A percentile compares a stretch with the other conserved stretches of the same genome.
Evolutionary conservation across 2,888 invertebrate species (phyloP).

Genomic region (Drosophila phalerata): DNA sequence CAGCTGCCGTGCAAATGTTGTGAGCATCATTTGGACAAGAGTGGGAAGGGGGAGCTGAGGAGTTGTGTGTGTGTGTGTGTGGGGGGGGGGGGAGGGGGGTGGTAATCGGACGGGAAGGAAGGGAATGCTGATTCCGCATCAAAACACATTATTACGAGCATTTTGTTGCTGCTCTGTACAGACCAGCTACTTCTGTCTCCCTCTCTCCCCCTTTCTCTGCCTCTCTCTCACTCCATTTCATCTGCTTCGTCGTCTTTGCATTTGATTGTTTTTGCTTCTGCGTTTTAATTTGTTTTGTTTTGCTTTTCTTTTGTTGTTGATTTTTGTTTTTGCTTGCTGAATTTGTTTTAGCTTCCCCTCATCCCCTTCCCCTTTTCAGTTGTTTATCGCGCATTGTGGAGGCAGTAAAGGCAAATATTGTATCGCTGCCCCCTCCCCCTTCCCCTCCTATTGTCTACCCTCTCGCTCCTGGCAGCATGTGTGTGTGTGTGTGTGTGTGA

Average conservation of each 20-base stretch:
- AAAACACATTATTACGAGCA: conserved; percentile 76
- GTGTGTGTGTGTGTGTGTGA: conserved; percentile 20
- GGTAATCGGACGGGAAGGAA: conserved; percentile 13
- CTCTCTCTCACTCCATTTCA: background rate
- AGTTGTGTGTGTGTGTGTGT: too few relatives aligned
- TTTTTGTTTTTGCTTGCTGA: conserved; percentile 58
- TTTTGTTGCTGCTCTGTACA: conserved; percentile 41
- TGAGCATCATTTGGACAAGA: background rate
- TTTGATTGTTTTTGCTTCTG: conserved; percentile 64
- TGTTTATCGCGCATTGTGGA: conserved; percentile 62
- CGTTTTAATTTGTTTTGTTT: conserved; percentile 47
- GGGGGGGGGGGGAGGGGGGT: background rate
- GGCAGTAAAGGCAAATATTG: conserved; percentile 71
- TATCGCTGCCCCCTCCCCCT: conserved; percentile 35
- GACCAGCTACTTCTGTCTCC: conserved; percentile 34
- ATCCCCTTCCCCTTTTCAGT: conserved; percentile 25
- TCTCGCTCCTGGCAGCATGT: conserved; percentile 7
- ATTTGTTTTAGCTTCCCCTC: conserved; percentile 50
- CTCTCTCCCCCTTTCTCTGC: background rate
- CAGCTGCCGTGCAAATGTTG: conserved; percentile 55
- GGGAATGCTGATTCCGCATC: conserved; percentile 49
- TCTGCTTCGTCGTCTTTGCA: conserved; percentile 42
- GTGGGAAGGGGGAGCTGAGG: too few relatives aligned
- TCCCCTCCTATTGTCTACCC: conserved; percentile 8
- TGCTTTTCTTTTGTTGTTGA: conserved; percentile 41